Percentiles rank a stretch among this genome's conserved stretches.
These are phyloP conservation scores for Lutjanus erythropterus DNA, from an alignment of 2,113 vertebrate genomes.

Conservation along the genomic window DNA sequence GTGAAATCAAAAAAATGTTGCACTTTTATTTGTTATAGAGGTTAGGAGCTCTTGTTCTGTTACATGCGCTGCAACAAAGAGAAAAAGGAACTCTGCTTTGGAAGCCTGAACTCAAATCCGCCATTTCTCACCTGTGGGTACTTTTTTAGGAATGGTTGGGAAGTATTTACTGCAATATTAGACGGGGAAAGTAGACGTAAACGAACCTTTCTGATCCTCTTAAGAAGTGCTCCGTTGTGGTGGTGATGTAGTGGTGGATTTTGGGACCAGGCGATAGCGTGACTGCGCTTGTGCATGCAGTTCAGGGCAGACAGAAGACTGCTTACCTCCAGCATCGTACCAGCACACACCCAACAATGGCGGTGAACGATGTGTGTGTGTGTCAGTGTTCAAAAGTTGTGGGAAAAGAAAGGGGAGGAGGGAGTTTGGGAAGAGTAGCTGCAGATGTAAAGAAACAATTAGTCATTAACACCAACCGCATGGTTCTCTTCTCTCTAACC, in stretches of 20 bases:
- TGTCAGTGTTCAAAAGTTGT: conserved; percentile 78
- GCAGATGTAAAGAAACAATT: conserved; percentile 36
- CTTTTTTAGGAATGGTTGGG: conserved; percentile 27
- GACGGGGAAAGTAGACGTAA: neutral
- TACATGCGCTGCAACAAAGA: conserved; percentile 69
- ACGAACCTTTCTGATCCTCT: conserved; percentile 13
- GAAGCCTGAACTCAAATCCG: conserved; percentile 47
- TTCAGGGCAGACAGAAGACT: conserved; percentile 63
- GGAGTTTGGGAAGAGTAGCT: conserved; percentile 27
- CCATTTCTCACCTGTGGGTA: neutral
- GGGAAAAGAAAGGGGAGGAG: neutral
- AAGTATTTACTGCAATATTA: conserved; percentile 54
- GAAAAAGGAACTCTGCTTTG: conserved; percentile 59
- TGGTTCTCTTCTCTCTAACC: conserved; percentile 61
- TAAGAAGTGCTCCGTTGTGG: neutral
- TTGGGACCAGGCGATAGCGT: conserved; percentile 19
- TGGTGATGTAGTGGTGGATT: conserved; percentile 7
- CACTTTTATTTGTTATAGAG: conserved; percentile 81
- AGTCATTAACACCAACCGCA: conserved; percentile 53
- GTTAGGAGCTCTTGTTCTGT: conserved; percentile 71
- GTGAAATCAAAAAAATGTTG: conserved; percentile 76
- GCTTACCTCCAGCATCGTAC: conserved; percentile 83
- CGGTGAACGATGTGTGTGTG: conserved; percentile 60
- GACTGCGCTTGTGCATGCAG: conserved; percentile 20
- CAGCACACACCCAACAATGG: conserved; percentile 63